Percentiles rank a stretch among this genome's conserved stretches.
These are phyloP conservation scores for Homalodisca vitripennis DNA, from an alignment of 1,140 invertebrate genomes.

Conservation along the genomic window DNA sequence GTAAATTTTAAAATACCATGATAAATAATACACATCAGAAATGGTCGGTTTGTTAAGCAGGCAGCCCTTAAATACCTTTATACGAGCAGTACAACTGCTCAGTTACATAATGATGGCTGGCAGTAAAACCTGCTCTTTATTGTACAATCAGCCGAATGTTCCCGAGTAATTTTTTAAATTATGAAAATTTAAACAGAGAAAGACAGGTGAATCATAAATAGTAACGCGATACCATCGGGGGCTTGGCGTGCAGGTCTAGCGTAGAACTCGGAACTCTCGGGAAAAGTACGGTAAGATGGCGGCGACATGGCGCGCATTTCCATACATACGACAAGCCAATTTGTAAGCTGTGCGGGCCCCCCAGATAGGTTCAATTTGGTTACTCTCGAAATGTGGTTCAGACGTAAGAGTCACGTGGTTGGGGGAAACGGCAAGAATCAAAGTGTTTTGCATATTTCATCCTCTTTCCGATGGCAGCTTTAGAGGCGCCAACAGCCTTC, in stretches of 20 bases:
- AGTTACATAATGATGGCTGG: background rate
- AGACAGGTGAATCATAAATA: slow-evolving; percentile 11
- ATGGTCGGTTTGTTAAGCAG: too few species aligned
- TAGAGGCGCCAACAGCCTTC: too few species aligned
- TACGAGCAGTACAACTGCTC: too few species aligned
- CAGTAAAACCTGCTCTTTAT: background rate
- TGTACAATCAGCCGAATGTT: background rate
- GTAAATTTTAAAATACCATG: too few species aligned
- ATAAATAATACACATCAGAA: too few species aligned
- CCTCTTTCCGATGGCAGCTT: background rate
- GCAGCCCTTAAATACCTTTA: too few species aligned
- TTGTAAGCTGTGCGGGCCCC: background rate
- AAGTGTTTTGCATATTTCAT: slow-evolving; percentile 4
- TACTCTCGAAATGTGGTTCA: too few species aligned
- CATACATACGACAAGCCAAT: slow-evolving; percentile 6
- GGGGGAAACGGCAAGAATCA: background rate
- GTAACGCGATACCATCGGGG: background rate
- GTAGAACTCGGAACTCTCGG: too few species aligned
- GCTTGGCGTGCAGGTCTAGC: too few species aligned
- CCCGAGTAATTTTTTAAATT: background rate
- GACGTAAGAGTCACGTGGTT: too few species aligned
- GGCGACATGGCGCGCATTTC: background rate
- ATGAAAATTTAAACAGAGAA: slow-evolving; percentile 10
- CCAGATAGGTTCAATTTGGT: slow-evolving; percentile 4
- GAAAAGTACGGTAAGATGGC: too few species aligned